Evolutionary conservation across 2,113 vertebrate genomes (phyloP).

Genomic region (Arenaria interpres): DNA sequence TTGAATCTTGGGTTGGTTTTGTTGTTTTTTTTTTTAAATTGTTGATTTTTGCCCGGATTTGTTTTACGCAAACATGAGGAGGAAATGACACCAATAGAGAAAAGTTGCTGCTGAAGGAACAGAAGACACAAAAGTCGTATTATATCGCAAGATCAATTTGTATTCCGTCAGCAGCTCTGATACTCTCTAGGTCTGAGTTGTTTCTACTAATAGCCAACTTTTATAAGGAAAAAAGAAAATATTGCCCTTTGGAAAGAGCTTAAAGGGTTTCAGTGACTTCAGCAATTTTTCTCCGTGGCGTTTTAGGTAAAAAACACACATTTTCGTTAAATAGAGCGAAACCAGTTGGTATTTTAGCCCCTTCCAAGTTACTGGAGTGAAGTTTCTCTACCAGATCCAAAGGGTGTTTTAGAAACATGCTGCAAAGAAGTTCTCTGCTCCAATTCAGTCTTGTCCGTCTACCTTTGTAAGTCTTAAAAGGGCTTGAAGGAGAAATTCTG

Average conservation of each 20-base stretch:
- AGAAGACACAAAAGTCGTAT: constrained; percentile 3
- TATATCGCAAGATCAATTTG: constrained; percentile 14
- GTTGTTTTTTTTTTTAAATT: neutral
- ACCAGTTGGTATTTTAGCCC: neutral
- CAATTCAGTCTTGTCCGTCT: neutral
- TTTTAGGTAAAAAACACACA: neutral
- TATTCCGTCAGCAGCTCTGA: constrained; percentile 21
- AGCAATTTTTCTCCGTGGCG: neutral
- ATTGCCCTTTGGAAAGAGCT: constrained; percentile 32
- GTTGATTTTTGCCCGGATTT: neutral
- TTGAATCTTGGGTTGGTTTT: neutral
- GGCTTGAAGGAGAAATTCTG: constrained; percentile 34
- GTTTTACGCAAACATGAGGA: neutral
- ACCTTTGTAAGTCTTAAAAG: constrained; percentile 36
- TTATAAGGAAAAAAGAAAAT: neutral
- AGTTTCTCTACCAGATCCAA: neutral
- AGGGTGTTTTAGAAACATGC: constrained; percentile 13
- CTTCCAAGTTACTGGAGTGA: constrained; percentile 5
- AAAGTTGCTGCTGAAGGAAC: neutral
- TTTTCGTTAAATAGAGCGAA: neutral
- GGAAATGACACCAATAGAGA: neutral
- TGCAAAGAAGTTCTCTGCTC: constrained; percentile 34
- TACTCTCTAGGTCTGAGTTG: neutral
- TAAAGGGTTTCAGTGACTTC: constrained; percentile 25
- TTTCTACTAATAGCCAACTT: constrained; percentile 26